These are phyloP conservation scores for Polylopha cassiicola DNA, from an alignment of 2,888 invertebrate species.

Conservation along the genomic window DNA sequence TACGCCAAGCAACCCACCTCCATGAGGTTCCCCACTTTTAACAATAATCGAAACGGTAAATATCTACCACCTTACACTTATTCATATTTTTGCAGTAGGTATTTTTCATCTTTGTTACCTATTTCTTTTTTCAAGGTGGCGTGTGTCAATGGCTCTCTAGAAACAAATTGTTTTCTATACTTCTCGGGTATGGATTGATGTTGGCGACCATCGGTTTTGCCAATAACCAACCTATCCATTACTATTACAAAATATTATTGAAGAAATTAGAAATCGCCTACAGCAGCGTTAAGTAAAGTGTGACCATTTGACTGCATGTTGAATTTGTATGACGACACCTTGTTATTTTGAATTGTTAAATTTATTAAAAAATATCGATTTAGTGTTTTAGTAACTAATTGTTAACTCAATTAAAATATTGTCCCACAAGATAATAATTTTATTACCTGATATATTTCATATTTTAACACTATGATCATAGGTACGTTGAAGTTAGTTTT, in stretches of 20 bases:
- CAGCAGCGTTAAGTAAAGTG: conserved; percentile 52
- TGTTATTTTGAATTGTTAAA: too few species aligned
- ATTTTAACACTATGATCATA: too few species aligned
- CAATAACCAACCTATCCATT: conserved; percentile 79
- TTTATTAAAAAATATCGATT: too few species aligned
- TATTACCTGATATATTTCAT: conserved; percentile 6
- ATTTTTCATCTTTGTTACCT: conserved; percentile 5
- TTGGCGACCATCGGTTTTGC: conserved; percentile 80
- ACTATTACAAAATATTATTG: conserved; percentile 76
- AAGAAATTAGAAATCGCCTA: conserved; percentile 64
- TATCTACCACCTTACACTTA: background rate
- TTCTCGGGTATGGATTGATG: conserved; percentile 80
- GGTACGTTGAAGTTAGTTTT: too few species aligned
- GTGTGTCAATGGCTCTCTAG: conserved; percentile 77
- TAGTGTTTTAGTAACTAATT: too few species aligned
- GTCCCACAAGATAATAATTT: too few species aligned
- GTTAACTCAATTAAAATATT: too few species aligned
- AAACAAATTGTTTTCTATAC: conserved; percentile 79
- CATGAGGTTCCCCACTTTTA: conserved; percentile 55
- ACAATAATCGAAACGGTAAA: conserved; percentile 52
- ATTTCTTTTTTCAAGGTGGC: conserved; percentile 37
- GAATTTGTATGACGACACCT: too few species aligned
- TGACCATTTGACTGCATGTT: conserved; percentile 33
- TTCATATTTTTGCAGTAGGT: background rate
- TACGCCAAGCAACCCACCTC: conserved; percentile 76